A percentile compares a stretch with the other conserved stretches of the same genome.
Conservation (phyloP, 2,113 vertebrate species). For the cat (Felis catus) region DNA sequence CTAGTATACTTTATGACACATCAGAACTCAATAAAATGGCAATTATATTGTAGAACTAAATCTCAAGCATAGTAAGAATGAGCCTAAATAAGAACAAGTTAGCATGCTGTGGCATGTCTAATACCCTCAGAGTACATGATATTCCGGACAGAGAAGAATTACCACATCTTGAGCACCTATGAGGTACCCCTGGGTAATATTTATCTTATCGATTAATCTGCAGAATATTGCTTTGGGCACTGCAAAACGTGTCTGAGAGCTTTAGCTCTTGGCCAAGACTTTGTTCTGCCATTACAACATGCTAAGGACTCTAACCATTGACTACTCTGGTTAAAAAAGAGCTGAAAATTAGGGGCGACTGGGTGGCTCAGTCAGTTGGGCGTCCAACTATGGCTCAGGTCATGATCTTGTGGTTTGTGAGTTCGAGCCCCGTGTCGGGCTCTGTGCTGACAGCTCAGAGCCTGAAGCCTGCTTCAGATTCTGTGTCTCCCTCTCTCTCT, state of each 20-base stretch:
- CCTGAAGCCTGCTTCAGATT: no score
- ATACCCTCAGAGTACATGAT: neutral
- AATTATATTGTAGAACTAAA: neutral
- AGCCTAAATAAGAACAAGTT: neutral
- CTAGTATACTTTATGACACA: neutral
- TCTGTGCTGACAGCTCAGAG: no score
- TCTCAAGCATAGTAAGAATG: neutral
- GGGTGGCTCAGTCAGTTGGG: no score
- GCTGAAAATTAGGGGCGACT: no score
- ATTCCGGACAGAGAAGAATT: neutral
- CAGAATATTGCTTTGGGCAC: neutral
- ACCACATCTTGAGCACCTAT: neutral
- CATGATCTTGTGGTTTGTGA: no score
- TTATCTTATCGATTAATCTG: neutral
- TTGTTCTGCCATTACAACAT: neutral
- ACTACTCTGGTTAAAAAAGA: neutral
- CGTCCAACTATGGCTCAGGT: no score
- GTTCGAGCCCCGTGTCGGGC: no score
- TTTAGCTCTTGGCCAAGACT: neutral
- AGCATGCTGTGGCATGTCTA: neutral
- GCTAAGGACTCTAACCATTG: neutral
- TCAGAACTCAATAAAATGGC: neutral
- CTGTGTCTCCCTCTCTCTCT: no score
- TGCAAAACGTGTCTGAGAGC: neutral
- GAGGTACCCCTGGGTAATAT: neutral